phyloP scores from a whole-genome alignment of 92 coral and sea anemone genomes.

The Parazoanthus swiftii region DNA sequence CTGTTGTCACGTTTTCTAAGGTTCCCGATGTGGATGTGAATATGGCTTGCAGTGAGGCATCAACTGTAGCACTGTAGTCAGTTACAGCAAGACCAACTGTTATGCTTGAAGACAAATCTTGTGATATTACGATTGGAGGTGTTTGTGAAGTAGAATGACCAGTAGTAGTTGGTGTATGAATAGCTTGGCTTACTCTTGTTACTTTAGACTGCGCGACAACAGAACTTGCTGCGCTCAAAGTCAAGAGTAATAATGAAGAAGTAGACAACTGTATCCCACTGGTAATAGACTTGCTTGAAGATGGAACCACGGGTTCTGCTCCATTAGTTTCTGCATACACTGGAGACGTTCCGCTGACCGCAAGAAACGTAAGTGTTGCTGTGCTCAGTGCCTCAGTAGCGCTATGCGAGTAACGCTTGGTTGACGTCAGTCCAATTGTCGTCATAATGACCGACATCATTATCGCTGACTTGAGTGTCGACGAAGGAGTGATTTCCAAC shows the following conservation, averaged over 20 bases:
- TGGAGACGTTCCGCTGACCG: neutral
- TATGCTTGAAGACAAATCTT: neutral
- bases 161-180: neutral
- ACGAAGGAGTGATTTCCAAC: neutral
- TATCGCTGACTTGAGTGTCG: neutral
- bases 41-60: neutral
- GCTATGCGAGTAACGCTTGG: neutral
- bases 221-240: neutral
- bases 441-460: slow-evolving; percentile 6
- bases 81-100: too few species aligned
- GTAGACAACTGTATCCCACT: too few species aligned
- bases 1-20: neutral
- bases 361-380: neutral
- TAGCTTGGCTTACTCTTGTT: neutral
- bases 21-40: neutral
- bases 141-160: neutral
- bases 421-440: neutral
- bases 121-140: neutral
- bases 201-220: neutral
- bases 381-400: neutral
- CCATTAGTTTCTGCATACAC: neutral
- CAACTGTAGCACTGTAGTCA: too few species aligned
- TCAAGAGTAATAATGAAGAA: neutral
- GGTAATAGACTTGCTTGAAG: neutral
- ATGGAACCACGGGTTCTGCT: neutral